Evolutionary conservation across 2,113 vertebrate genomes (phyloP).

Genomic region (Mungos mungo): DNA sequence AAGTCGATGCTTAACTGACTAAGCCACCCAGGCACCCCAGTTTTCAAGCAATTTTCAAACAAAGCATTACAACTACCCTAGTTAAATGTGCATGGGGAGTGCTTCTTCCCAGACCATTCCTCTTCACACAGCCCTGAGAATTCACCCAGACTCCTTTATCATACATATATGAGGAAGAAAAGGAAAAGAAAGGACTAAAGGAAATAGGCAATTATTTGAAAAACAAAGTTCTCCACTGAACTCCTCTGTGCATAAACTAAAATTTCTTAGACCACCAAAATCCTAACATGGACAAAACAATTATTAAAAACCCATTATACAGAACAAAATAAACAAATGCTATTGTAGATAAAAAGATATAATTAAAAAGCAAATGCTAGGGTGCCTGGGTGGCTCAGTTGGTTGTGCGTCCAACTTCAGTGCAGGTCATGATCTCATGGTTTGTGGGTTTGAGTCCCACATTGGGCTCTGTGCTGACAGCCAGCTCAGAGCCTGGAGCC

Average conservation of each 20-base stretch:
- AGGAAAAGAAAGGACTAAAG: background rate
- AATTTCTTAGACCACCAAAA: conserved; percentile 15
- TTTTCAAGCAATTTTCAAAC: conserved; percentile 43
- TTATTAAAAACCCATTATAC: background rate
- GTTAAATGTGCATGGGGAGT: background rate
- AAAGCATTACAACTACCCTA: background rate
- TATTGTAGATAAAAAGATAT: background rate
- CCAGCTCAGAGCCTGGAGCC: no score
- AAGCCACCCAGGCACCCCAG: no score
- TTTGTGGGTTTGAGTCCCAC: no score
- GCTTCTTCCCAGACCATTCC: background rate
- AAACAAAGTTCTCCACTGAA: background rate
- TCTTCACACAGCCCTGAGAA: background rate
- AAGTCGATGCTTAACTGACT: no score
- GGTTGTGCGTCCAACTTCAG: no score
- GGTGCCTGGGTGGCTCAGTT: no score
- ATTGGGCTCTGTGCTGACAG: no score
- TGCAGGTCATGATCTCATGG: no score
- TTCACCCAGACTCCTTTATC: background rate
- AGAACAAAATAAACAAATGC: background rate
- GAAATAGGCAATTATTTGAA: background rate
- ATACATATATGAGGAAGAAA: background rate
- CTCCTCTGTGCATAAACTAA: background rate
- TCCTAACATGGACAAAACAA: background rate
- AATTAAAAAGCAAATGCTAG: background rate